Conservation (phyloP, 2,888 invertebrate genomes). For the Embidobia sp. region DNA sequence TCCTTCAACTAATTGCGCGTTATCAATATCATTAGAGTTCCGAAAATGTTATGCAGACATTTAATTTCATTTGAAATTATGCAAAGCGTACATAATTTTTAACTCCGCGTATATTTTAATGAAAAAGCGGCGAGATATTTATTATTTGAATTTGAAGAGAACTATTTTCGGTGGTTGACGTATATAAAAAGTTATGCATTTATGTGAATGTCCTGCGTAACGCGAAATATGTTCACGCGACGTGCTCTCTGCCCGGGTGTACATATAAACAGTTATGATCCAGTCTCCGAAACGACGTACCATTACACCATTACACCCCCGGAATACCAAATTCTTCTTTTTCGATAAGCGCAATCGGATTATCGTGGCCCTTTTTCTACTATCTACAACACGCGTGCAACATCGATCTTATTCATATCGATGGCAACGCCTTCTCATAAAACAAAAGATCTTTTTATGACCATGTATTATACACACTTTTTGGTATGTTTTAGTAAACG, state of each 20-base stretch:
- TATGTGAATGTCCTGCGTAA: conserved; percentile 59
- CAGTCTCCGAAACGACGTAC: conserved; percentile 73
- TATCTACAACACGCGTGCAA: conserved; percentile 49
- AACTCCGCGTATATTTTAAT: conserved; percentile 11
- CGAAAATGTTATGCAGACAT: too few relatives aligned
- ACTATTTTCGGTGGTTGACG: conserved; percentile 46
- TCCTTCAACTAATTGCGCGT: too few relatives aligned
- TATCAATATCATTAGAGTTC: too few relatives aligned
- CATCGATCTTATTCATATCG: conserved; percentile 58
- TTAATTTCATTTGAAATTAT: too few relatives aligned
- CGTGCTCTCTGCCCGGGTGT: conserved; percentile 67
- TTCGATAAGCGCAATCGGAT: conserved; percentile 62
- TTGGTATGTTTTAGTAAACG: too few relatives aligned
- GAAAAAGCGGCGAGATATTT: conserved; percentile 18
- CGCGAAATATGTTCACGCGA: conserved; percentile 72
- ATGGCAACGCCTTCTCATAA: conserved; percentile 24
- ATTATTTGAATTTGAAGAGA: conserved; percentile 22
- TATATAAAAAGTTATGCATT: conserved; percentile 58
- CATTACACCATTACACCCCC: conserved; percentile 74
- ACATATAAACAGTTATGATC: conserved; percentile 77
- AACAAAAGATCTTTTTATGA: conserved; percentile 38
- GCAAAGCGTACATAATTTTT: too few relatives aligned
- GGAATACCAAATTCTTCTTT: conserved; percentile 76
- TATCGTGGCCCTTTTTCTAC: conserved; percentile 49
- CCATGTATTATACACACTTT: conserved; percentile 9